These are phyloP conservation scores for Sinocyclocheilus anophthalmus DNA, from an alignment of 2,113 vertebrate species.

Conservation along the genomic window DNA sequence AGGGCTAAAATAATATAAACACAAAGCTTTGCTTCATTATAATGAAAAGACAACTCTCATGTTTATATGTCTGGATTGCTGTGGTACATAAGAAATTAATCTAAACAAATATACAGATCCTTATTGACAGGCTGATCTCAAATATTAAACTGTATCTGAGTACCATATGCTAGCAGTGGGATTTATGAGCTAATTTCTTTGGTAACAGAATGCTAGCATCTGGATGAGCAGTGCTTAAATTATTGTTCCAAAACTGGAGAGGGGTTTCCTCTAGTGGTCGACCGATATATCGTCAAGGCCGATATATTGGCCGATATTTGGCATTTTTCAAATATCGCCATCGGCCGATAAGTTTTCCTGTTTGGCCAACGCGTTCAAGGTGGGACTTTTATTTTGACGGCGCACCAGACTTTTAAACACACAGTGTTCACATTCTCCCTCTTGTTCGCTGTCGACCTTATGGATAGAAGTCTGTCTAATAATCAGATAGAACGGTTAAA, in stretches of 20 bases:
- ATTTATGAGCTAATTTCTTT: constrained; percentile 47
- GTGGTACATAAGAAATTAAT: not conserved
- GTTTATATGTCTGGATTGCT: not conserved
- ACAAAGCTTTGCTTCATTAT: not conserved
- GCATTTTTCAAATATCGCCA: too few species aligned
- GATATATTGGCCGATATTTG: too few species aligned
- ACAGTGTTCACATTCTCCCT: too few species aligned
- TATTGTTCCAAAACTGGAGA: constrained; percentile 51
- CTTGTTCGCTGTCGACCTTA: too few species aligned
- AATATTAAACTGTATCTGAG: constrained; percentile 40
- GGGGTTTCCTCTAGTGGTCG: not conserved
- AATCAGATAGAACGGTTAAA: too few species aligned
- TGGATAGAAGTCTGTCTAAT: too few species aligned
- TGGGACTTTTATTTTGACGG: too few species aligned
- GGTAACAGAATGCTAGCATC: constrained; percentile 51
- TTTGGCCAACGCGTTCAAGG: too few species aligned
- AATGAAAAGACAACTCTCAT: not conserved
- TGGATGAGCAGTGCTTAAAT: constrained; percentile 59
- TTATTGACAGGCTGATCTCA: constrained; percentile 33
- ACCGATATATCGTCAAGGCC: too few species aligned
- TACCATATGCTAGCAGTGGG: constrained; percentile 47
- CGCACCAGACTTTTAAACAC: too few species aligned
- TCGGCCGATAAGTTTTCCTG: too few species aligned
- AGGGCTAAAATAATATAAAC: not conserved
- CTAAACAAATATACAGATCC: constrained; percentile 2